These are phyloP conservation scores for Diogma glabrata DNA, from an alignment of 2,888 invertebrate genomes.

Conservation along the genomic window DNA sequence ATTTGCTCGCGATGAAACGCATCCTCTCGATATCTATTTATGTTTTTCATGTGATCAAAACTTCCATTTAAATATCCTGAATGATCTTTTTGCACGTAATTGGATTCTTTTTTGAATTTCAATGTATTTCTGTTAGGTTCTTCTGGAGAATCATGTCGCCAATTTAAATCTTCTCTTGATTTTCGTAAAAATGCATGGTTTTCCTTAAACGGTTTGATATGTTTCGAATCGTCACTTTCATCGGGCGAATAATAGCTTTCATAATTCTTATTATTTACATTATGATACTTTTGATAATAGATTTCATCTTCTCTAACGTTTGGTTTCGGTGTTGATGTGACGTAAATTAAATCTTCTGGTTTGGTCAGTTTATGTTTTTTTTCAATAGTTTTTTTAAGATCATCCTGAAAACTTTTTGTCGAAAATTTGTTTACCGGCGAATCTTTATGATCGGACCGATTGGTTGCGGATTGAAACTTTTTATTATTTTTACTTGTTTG, in stretches of 20 bases:
- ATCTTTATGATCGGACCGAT: conserved; percentile 62
- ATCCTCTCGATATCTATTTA: conserved; percentile 32
- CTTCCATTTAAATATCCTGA: conserved; percentile 26
- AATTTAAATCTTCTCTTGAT: conserved; percentile 26
- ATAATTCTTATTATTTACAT: conserved; percentile 25
- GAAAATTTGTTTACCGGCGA: conserved; percentile 30
- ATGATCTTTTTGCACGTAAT: conserved; percentile 24
- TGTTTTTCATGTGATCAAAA: conserved; percentile 24
- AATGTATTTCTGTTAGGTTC: conserved; percentile 14
- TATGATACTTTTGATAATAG: conserved; percentile 27
- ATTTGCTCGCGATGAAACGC: conserved; percentile 40
- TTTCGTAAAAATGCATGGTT: conserved; percentile 27
- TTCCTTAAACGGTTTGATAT: conserved; percentile 27
- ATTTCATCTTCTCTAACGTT: conserved; percentile 26
- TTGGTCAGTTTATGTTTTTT: conserved; percentile 25
- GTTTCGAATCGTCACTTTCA: conserved; percentile 30
- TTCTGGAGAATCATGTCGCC: conserved; percentile 24
- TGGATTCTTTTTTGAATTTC: background rate
- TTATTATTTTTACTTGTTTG: conserved; percentile 38
- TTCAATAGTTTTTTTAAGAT: conserved; percentile 33
- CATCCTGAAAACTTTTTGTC: conserved; percentile 35
- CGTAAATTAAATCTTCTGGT: conserved; percentile 21
- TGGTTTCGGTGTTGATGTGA: conserved; percentile 17
- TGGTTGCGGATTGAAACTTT: conserved; percentile 61
- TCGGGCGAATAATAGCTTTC: conserved; percentile 29